Evolutionary conservation across 2,888 invertebrate genomes (phyloP), one percentile per base, ranked within the genome.

Genomic region (Orthonychiurus folsomi): DNA sequence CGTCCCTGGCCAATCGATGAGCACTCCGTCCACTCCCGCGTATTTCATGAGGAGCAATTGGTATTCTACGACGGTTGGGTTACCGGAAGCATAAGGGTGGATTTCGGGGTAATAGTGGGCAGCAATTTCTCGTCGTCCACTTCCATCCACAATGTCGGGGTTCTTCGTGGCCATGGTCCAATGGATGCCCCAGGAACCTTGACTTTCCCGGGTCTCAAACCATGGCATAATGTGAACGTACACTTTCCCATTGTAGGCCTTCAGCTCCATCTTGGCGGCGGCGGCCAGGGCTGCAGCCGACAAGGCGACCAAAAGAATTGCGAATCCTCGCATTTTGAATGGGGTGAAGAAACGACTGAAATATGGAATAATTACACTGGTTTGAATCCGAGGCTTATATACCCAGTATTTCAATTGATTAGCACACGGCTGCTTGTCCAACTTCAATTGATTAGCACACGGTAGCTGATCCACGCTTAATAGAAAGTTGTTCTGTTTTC

Each of bases 191-290:
- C 71, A 71, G 24, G 27, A 1, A 66, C 69, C 52, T 57, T 60
- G 1, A 62, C 63, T 1, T 9, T 63, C 52, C 12, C 65, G 26
- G 1, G 66, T 66, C 57, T 70, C 69, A 56, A 69, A 68, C 69
- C 71, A 69, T 9, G 69, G 69, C 71, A 71, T 71, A 28, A 69
- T 28, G 55, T 71, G 71, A 18, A 63, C 68, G 57, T 64, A 71
- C 1, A 71, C 63, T 56, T 66, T 65, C n/a, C 52, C 63, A 28
- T 62, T 64, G 56, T 54, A 54, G 1, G 9, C 55, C 57, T 63
- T 63, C 28, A 48, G n/a, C 20, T 56, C 57, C n/a, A 15, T 21
- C 26, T 21, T 56, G 12, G 3, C 23, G n/a, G 52, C 52, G n/a
- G 52, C n/a, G 3, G 23, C 52, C 9, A 52, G 52, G 3, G 52